Percentiles rank a stretch among this genome's conserved stretches.
phyloP scores from a whole-genome alignment of 2,888 invertebrate species.

The Spodoptera exigua region DNA sequence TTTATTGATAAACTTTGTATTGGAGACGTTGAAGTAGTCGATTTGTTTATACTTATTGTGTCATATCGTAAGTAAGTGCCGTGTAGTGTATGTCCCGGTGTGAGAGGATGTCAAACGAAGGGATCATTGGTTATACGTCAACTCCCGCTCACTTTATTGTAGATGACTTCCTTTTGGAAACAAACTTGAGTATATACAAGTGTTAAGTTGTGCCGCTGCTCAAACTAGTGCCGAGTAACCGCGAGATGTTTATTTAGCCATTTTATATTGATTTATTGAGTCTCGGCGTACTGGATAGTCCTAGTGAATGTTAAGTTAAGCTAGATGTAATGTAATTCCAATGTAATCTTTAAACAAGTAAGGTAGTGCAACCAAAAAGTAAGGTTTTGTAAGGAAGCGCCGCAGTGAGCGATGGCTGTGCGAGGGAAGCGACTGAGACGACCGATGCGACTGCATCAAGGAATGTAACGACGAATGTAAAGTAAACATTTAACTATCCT shows the following conservation, averaged over 20 bases:
- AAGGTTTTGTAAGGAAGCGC: conserved; percentile 63
- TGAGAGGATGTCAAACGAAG: conserved; percentile 46
- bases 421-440: conserved; percentile 13
- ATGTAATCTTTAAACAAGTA: conserved; percentile 59
- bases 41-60: conserved; percentile 64
- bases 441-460: conserved; percentile 45
- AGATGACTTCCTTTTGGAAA: conserved; percentile 59
- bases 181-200: conserved; percentile 55
- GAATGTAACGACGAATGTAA: conserved; percentile 69
- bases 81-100: conserved; percentile 44
- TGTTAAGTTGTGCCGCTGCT: conserved; percentile 62
- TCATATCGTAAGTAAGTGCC: conserved; percentile 57
- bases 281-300: conserved; percentile 50
- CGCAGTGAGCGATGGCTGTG: conserved; percentile 54
- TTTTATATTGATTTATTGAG: conserved; percentile 48
- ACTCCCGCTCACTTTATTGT: conserved; percentile 74
- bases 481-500: conserved; percentile 84
- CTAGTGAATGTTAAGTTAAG: conserved; percentile 63
- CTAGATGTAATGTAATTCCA: conserved; percentile 60
- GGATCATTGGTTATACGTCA: conserved; percentile 38
- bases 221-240: conserved; percentile 51
- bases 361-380: conserved; percentile 67
- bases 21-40: conserved; percentile 59
- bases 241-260: conserved; percentile 35
- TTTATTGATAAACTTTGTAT: conserved; percentile 73